Evolutionary conservation across 2,888 invertebrate genomes (phyloP), one percentile per base, ranked within the genome.

Genomic region (Rotaria sp.): DNA sequence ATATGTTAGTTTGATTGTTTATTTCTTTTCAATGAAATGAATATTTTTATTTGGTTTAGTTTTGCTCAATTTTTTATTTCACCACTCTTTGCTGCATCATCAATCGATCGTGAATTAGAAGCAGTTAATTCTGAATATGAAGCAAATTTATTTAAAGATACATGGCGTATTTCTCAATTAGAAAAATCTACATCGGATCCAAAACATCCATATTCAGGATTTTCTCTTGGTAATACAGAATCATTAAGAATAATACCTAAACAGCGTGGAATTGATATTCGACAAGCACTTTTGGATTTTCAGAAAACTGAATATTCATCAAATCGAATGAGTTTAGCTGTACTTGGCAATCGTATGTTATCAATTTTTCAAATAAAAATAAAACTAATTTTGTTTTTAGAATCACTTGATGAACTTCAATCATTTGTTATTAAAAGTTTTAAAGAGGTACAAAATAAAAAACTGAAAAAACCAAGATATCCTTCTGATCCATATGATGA

Each of bases 51-150:
- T 74, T 35, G 10, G 85, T 88, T 26, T 90, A 95, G 97, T 88
- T 99, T 99, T 93, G 94, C 96, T 0, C 97, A 99, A 91, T 99
- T 99, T 93, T 99, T 99, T 92, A 93, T 96, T 85, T 92, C 93
- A 0, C 99, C 98, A 0, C 92, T 97, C 24, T 98, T 99, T 92
- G 96, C 96, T 10, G 95, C 95, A 90, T 93, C 94, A 86, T 95
- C 96, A 8, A 97, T 97, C 0, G 96, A 95, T 26, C 93, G 97
- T 24, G 98, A 99, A 92, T 55, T 87, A 48, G 96, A 95, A 91
- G 97, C 98, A 0, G 97, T 99, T 13, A 94, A 98, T 92, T 96
- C 96, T 0, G 99, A 99, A 90, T 96, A 97, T 90, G 95, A 96
- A 90, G 97, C 97, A 92, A 98, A 99, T 92, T 91, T 95, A 18